phyloP scores from a whole-genome alignment of 2,888 invertebrate species.

The Yponomeuta plumbellus region DNA sequence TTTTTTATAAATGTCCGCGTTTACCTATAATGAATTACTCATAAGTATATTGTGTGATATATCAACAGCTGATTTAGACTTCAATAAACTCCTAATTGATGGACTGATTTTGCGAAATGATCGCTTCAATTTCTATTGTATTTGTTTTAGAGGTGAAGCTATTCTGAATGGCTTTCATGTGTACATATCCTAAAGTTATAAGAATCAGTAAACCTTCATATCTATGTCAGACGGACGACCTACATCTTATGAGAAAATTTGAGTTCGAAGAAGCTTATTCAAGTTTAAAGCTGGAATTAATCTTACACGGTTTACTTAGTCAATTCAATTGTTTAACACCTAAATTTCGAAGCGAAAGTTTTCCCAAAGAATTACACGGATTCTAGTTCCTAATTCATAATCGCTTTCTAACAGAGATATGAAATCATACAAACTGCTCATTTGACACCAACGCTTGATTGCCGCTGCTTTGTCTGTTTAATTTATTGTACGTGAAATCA shows the following conservation, averaged over 20 bases:
- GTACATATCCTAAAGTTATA: background rate
- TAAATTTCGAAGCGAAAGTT: background rate
- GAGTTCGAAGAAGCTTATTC: background rate
- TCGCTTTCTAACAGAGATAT: background rate
- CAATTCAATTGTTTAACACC: background rate
- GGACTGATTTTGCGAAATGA: too few relatives aligned
- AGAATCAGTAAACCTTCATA: background rate
- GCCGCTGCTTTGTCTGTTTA: too few relatives aligned
- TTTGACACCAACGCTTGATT: background rate
- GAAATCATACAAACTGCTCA: background rate
- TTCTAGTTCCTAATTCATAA: background rate
- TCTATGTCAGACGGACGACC: background rate
- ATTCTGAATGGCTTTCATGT: background rate
- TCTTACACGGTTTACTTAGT: background rate
- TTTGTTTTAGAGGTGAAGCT: too few relatives aligned
- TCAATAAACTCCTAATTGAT: too few relatives aligned
- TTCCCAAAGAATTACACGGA: background rate
- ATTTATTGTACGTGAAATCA: too few relatives aligned
- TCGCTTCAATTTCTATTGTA: too few relatives aligned
- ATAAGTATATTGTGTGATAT: too few relatives aligned
- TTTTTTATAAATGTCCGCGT: too few relatives aligned
- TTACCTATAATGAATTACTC: too few relatives aligned
- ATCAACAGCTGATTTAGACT: too few relatives aligned
- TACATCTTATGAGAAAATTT: background rate
- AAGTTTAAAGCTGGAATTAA: background rate